A percentile compares a stretch with the other conserved stretches of the same genome.
Evolutionary conservation across 2,113 vertebrate genomes (phyloP).

Genomic region (Amblyopsis rosae): DNA sequence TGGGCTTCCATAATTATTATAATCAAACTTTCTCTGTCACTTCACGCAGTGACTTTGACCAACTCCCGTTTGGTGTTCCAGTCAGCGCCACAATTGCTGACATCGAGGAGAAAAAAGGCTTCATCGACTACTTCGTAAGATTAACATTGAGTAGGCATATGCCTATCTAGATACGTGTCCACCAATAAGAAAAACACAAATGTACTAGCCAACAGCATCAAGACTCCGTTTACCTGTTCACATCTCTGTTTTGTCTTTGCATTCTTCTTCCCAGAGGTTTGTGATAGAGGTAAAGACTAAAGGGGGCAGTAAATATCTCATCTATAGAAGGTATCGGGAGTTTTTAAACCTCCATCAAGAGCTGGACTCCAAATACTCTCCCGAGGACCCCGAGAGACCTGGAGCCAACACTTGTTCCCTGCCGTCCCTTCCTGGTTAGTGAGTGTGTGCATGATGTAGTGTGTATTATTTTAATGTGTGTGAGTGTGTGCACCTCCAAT

Average conservation of each 20-base stretch:
- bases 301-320: slow-evolving; percentile 89
- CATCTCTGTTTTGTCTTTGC: neutral
- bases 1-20: no score
- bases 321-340: slow-evolving; percentile 90
- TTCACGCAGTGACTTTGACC: slow-evolving; percentile 85
- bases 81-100: slow-evolving; percentile 90
- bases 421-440: slow-evolving; percentile 85
- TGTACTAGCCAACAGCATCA: no score
- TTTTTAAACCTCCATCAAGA: slow-evolving; percentile 85
- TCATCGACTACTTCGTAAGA: slow-evolving; percentile 90
- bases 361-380: slow-evolving; percentile 84
- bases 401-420: slow-evolving; percentile 77
- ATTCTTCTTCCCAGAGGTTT: slow-evolving; percentile 76
- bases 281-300: slow-evolving; percentile 94
- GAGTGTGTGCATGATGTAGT: neutral
- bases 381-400: slow-evolving; percentile 59
- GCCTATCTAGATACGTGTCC: no score
- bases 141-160: neutral
- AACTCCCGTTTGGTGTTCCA: slow-evolving; percentile 88
- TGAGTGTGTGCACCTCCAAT: slow-evolving; percentile 1
- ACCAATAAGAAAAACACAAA: no score
- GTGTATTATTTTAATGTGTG: neutral
- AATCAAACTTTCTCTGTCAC: no score
- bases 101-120: slow-evolving; percentile 89
- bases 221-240: no score